Evolutionary conservation across 2,888 invertebrate genomes (phyloP), one percentile per base, ranked within the genome.

Genomic region (Iselma pallidipennis): DNA sequence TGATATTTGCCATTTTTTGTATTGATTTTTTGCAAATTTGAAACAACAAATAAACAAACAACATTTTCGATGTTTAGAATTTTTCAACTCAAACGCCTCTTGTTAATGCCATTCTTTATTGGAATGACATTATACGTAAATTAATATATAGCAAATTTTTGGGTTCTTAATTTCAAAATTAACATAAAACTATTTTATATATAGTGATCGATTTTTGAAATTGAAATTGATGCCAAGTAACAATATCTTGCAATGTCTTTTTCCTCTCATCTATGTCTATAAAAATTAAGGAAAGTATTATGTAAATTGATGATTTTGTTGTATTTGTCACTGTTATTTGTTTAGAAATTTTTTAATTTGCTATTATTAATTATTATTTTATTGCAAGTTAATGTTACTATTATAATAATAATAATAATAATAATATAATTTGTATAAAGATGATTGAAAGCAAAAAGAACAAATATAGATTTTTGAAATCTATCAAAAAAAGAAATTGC

Each of bases 351-450:
- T 67, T 66, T 67, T 68, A 67, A 69, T 66, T 68, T 63, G 63
- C 66, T 70, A 48, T 59, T 63, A 55, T 55, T 55, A 54, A 49
- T 55, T 4, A 5, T 21, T 37, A 37, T 53, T 29, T 4, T 76
- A 73, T 75, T 73, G 74, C 74, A 73, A 76, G 77, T 76, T 76
- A 74, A 72, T 73, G 73, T 74, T 76, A 74, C 73, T 63, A 45
- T 45, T 45, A 23, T 45, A 45, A 45, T 45, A 23, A 23, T 23
- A 23, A 23, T 45, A 45, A 45, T 45, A 45, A 23, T 23, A 45
- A n/a, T 45, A 12, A 45, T 54, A 66, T 71, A 70, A 74, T 77
- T 76, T 78, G 77, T 78, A 78, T 74, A 76, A 77, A 74, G 68
- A 73, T 63, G 67, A 71, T 69, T 66, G 70, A 71, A 66, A 68